Evolutionary conservation across 2,888 invertebrate species (phyloP).

Genomic region (Steinernema scapterisci): DNA sequence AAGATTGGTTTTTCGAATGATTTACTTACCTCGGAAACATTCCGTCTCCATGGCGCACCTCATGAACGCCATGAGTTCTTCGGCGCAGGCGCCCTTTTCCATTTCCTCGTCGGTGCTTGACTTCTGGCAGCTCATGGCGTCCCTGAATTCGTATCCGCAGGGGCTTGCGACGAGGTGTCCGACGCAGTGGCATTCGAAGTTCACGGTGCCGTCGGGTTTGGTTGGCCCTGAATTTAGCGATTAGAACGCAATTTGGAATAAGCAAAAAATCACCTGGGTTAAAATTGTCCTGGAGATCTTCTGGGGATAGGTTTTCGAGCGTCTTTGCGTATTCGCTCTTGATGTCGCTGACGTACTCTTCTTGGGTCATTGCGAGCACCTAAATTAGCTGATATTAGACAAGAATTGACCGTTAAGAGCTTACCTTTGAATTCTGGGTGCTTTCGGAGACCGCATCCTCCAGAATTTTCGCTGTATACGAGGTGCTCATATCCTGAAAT

Average conservation of each 20-base stretch:
- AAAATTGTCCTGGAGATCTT: slow-evolving; percentile 56
- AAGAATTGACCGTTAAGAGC: background rate
- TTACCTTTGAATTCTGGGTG: slow-evolving; percentile 4
- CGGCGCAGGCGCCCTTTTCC: slow-evolving; percentile 61
- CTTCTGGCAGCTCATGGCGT: slow-evolving; percentile 64
- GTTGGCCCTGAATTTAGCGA: slow-evolving; percentile 53
- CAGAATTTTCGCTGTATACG: no score
- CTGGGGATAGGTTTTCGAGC: slow-evolving; percentile 51
- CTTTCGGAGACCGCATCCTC: background rate
- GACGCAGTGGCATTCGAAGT: slow-evolving; percentile 66
- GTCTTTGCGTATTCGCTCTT: slow-evolving; percentile 53
- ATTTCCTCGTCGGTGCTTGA: slow-evolving; percentile 54
- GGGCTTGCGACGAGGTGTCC: slow-evolving; percentile 65
- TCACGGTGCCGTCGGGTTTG: slow-evolving; percentile 62
- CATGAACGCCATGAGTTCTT: slow-evolving; percentile 64
- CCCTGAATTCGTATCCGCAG: slow-evolving; percentile 62
- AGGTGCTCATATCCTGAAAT: slow-evolving; percentile 9
- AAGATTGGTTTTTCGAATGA: no score
- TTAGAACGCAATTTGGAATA: background rate
- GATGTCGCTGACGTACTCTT: slow-evolving; percentile 58
- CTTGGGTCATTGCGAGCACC: slow-evolving; percentile 51
- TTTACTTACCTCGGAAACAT: slow-evolving; percentile 56
- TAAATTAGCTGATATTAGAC: slow-evolving; percentile 32
- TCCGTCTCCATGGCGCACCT: slow-evolving; percentile 61
- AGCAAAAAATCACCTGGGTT: slow-evolving; percentile 57